A percentile compares a stretch with the other conserved stretches of the same genome.
phyloP scores from a whole-genome alignment of 2,888 invertebrate genomes.

The Cheilosia vulpina region DNA sequence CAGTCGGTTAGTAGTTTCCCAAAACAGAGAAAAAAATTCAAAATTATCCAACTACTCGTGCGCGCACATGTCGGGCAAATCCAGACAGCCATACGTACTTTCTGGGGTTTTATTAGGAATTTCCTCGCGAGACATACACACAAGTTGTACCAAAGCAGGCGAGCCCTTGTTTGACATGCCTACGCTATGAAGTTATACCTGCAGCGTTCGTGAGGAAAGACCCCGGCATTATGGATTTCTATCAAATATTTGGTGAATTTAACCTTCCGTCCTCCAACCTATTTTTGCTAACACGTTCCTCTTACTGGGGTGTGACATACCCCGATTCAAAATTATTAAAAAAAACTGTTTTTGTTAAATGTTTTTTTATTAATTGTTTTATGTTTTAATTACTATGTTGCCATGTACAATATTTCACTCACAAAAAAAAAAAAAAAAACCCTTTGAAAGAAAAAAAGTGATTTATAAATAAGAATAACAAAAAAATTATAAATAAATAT shows the following conservation, averaged over 20 bases:
- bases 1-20: conserved; percentile 57
- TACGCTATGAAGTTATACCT: conserved; percentile 23
- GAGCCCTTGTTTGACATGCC: neutral
- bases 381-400: too few relatives aligned
- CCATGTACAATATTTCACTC: too few relatives aligned
- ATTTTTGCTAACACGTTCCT: too few relatives aligned
- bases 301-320: too few relatives aligned
- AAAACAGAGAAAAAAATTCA: conserved; percentile 16
- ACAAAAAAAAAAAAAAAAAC: too few relatives aligned
- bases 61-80: conserved; percentile 73
- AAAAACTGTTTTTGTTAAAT: too few relatives aligned
- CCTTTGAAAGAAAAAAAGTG: too few relatives aligned
- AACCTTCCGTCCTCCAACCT: too few relatives aligned
- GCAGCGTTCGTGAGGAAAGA: conserved; percentile 36
- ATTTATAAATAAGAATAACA: too few relatives aligned
- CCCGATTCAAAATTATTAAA: too few relatives aligned
- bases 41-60: conserved; percentile 64
- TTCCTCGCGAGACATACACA: conserved; percentile 65
- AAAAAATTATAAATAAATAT: too few relatives aligned
- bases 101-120: conserved; percentile 71
- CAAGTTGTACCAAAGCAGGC: conserved; percentile 19
- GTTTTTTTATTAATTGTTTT: too few relatives aligned
- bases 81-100: conserved; percentile 50
- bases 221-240: conserved; percentile 51
- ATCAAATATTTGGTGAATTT: conserved; percentile 37